Conservation (phyloP, 2,797 vertebrate species). For the Philypnodon macrostomus region DNA sequence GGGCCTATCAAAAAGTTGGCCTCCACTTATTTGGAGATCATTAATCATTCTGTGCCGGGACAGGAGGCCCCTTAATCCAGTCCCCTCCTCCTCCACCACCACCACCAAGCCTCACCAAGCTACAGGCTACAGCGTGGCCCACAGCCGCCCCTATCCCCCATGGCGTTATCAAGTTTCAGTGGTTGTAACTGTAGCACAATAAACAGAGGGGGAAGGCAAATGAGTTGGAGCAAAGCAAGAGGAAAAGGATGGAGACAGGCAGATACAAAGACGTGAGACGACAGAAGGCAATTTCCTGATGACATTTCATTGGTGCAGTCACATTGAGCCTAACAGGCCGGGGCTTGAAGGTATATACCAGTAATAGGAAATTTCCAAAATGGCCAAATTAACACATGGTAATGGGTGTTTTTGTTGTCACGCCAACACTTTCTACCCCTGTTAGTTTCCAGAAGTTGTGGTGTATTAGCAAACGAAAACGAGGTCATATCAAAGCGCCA, state of each 20-base stretch:
- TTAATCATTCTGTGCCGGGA: conserved; percentile 80
- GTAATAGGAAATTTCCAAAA: conserved; percentile 13
- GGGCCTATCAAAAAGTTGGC: conserved; percentile 60
- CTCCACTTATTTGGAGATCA: conserved; percentile 74
- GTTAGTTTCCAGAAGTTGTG: conserved; percentile 68
- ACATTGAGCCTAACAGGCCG: conserved; percentile 6
- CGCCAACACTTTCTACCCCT: conserved; percentile 48
- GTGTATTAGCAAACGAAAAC: conserved; percentile 64
- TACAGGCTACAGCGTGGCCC: conserved; percentile 51
- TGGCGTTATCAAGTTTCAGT: conserved; percentile 79
- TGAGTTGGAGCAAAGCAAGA: conserved; percentile 20
- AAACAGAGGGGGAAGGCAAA: conserved; percentile 67
- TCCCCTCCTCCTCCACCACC: conserved; percentile 45
- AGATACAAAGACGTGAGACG: conserved; percentile 39
- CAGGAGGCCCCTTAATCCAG: conserved; percentile 77
- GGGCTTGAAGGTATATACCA: not conserved
- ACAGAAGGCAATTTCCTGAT: conserved; percentile 46
- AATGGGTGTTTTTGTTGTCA: conserved; percentile 44
- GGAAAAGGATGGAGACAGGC: conserved; percentile 38
- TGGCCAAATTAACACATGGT: conserved; percentile 30
- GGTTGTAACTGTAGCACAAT: conserved; percentile 81
- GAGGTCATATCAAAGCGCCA: conserved; percentile 66
- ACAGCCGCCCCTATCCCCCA: conserved; percentile 69
- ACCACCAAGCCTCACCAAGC: conserved; percentile 34
- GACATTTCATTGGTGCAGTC: conserved; percentile 29